Evolutionary conservation across 2,888 invertebrate genomes (phyloP).

Genomic region (Drosophila anceps): DNA sequence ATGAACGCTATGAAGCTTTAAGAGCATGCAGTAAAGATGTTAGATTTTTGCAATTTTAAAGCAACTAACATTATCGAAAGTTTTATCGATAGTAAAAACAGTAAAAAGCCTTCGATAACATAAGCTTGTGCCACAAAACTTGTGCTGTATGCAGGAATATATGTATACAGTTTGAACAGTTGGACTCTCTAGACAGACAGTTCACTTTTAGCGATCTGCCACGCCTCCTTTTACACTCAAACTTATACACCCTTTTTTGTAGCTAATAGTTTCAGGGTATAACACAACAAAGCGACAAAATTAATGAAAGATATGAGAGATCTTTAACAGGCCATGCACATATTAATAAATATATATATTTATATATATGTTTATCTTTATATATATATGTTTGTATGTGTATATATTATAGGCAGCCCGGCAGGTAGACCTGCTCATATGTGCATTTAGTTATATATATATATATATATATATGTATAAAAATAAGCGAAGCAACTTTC

Average conservation of each 20-base stretch:
- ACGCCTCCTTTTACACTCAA: neutral
- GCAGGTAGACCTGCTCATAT: conserved; percentile 14
- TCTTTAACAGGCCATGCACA: conserved; percentile 37
- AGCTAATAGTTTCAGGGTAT: neutral
- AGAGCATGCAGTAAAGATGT: too few relatives aligned
- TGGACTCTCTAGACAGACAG: too few relatives aligned
- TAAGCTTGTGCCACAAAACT: too few relatives aligned
- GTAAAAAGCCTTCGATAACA: too few relatives aligned
- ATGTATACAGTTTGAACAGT: too few relatives aligned
- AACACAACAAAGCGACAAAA: conserved; percentile 40
- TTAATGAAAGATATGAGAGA: conserved; percentile 61
- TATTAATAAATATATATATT: neutral
- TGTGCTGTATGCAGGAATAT: too few relatives aligned
- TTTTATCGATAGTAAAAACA: too few relatives aligned
- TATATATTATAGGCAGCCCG: too few relatives aligned
- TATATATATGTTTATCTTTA: neutral
- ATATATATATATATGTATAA: neutral
- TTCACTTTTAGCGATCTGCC: neutral
- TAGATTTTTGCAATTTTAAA: too few relatives aligned
- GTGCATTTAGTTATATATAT: conserved; percentile 20
- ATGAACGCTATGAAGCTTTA: too few relatives aligned
- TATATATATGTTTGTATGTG: neutral
- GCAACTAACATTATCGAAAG: too few relatives aligned
- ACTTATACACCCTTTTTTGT: neutral
- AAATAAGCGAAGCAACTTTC: conserved; percentile 64